A percentile compares a stretch with the other conserved stretches of the same genome.
phyloP scores from a whole-genome alignment of 1,140 invertebrate genomes.

The Aphelenchoides avenae region DNA sequence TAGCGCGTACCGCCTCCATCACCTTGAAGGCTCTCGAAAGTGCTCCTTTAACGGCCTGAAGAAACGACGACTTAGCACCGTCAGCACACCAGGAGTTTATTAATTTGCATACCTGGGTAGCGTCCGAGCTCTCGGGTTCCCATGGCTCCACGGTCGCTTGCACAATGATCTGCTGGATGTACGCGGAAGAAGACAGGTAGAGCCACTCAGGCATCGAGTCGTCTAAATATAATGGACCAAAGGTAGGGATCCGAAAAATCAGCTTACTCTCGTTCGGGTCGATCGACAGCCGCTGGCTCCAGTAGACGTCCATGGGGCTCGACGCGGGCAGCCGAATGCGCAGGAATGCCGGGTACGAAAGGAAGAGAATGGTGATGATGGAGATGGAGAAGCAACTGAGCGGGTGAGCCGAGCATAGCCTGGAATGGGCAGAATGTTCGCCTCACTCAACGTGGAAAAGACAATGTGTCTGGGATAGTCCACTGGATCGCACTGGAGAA shows the following conservation, averaged over 20 bases:
- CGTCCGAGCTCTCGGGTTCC: too few species aligned
- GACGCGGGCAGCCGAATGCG: slow-evolving; percentile 36
- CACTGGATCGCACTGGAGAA: background rate
- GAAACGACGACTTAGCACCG: slow-evolving; percentile 18
- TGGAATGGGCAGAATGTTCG: slow-evolving; percentile 17
- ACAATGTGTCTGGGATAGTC: background rate
- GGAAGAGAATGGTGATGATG: slow-evolving; percentile 42
- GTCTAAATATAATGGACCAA: slow-evolving; percentile 18
- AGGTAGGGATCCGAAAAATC: background rate
- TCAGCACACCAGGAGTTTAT: too few species aligned
- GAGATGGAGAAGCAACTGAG: slow-evolving; percentile 43
- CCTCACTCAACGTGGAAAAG: background rate
- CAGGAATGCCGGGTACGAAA: slow-evolving; percentile 47
- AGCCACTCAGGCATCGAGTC: slow-evolving; percentile 43
- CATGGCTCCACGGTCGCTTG: slow-evolving; percentile 44
- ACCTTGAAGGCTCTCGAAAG: slow-evolving; percentile 33
- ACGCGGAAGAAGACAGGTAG: slow-evolving; percentile 27
- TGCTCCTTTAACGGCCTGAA: slow-evolving; percentile 30
- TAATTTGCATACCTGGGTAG: too few species aligned
- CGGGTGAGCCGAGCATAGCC: slow-evolving; percentile 49
- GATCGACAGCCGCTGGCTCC: background rate
- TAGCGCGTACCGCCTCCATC: slow-evolving; percentile 39
- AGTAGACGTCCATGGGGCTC: slow-evolving; percentile 45
- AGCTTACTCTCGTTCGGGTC: background rate
- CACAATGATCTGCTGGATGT: slow-evolving; percentile 47